Evolutionary conservation across 2,888 invertebrate genomes (phyloP).

Genomic region (Deilephila porcellus): DNA sequence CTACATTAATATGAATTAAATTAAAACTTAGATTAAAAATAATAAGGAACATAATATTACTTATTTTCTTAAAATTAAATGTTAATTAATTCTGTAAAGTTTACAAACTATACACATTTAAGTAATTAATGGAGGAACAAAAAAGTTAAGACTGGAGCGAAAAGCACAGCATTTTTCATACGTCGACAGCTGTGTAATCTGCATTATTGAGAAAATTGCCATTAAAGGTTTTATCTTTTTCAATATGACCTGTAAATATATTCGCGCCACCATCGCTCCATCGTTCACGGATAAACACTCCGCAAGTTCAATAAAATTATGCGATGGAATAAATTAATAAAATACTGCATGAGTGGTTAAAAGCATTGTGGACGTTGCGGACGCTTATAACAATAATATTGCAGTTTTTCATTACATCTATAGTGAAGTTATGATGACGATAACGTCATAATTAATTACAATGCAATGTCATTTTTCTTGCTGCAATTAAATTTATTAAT

Average conservation of each 20-base stretch:
- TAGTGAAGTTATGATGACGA: not conserved
- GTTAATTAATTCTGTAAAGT: too few relatives aligned
- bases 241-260: constrained; percentile 1
- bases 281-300: not conserved
- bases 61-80: too few relatives aligned
- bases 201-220: not conserved
- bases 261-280: constrained; percentile 3
- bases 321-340: not conserved
- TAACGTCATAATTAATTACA: not conserved
- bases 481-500: too few relatives aligned
- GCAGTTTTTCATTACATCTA: not conserved
- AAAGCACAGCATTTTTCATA: not conserved
- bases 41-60: too few relatives aligned
- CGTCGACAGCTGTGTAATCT: not conserved
- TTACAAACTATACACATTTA: too few relatives aligned
- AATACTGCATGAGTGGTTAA: not conserved
- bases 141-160: too few relatives aligned
- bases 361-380: not conserved
- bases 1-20: too few relatives aligned
- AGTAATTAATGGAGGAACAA: too few relatives aligned
- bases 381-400: not conserved
- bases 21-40: too few relatives aligned
- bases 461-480: too few relatives aligned
- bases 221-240: not conserved
- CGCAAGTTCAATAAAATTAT: constrained; percentile 10